These are phyloP conservation scores for Phoronis australis DNA, from an alignment of 2,888 invertebrate genomes.

Conservation along the genomic window DNA sequence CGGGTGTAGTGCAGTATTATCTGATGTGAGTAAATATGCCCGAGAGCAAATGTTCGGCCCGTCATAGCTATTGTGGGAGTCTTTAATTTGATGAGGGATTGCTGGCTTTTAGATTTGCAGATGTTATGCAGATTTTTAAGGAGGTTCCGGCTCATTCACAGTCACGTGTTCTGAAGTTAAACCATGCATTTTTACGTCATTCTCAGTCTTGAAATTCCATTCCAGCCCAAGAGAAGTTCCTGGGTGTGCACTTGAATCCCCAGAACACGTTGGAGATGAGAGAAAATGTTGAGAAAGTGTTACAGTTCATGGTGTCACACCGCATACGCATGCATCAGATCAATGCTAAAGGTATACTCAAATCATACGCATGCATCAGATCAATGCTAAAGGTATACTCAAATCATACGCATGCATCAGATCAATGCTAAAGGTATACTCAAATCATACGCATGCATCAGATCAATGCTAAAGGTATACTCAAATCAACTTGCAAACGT, in stretches of 20 bases:
- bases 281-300: conserved; percentile 50
- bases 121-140: too few species aligned
- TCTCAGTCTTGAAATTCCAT: too few species aligned
- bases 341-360: conserved; percentile 34
- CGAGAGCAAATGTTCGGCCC: too few species aligned
- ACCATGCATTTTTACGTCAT: too few species aligned
- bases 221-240: conserved; percentile 49
- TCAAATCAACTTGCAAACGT: too few species aligned
- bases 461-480: conserved; percentile 37
- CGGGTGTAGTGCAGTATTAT: too few species aligned
- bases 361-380: not conserved
- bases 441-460: not conserved
- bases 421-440: conserved; percentile 37
- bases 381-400: conserved; percentile 37
- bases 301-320: conserved; percentile 51
- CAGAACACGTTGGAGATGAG: conserved; percentile 42
- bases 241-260: conserved; percentile 42
- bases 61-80: too few species aligned
- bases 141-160: too few species aligned
- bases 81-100: too few species aligned
- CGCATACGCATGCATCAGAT: conserved; percentile 53
- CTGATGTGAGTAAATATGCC: too few species aligned
- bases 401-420: not conserved
- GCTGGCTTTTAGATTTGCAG: too few species aligned
- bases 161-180: too few species aligned